A percentile compares a stretch with the other conserved stretches of the same genome.
phyloP scores from a whole-genome alignment of 2,888 invertebrate species.

The Cosmorhoe ocellata region DNA sequence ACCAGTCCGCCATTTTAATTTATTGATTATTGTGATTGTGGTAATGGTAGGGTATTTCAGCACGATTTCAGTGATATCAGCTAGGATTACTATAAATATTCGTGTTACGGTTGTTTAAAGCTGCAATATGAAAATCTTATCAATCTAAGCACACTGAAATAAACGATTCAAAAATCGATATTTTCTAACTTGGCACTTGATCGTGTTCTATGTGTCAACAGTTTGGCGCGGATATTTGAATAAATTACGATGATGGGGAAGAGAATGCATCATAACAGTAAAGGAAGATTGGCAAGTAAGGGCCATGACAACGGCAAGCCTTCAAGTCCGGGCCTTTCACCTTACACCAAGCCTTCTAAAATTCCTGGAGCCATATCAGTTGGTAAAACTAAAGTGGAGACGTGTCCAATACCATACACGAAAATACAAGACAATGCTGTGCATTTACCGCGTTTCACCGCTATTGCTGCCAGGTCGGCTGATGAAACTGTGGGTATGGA shows the following conservation, averaged over 20 bases:
- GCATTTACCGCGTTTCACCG: constrained; percentile 85
- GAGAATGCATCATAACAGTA: constrained; percentile 78
- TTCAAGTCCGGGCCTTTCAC: constrained; percentile 75
- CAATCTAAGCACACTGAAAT: background rate
- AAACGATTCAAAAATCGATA: background rate
- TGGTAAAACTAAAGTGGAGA: constrained; percentile 71
- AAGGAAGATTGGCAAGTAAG: constrained; percentile 76
- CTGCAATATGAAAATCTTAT: background rate
- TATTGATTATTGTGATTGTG: too few species aligned
- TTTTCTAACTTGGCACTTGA: background rate
- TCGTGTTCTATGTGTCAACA: constrained; percentile 36
- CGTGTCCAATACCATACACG: constrained; percentile 84
- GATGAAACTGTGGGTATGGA: constrained; percentile 93
- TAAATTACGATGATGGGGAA: constrained; percentile 70
- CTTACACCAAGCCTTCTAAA: constrained; percentile 75
- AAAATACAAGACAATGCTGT: constrained; percentile 86
- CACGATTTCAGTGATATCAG: background rate
- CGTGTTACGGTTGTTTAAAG: constrained; percentile 15
- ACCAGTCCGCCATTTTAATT: constrained; percentile 50
- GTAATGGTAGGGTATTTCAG: constrained; percentile 5
- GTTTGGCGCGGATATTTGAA: constrained; percentile 70
- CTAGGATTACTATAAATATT: constrained; percentile 16
- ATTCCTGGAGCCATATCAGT: constrained; percentile 66
- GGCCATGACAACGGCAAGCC: constrained; percentile 77
- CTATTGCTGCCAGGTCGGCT: constrained; percentile 84